Evolutionary conservation across 1,140 invertebrate species (phyloP).

Genomic region (Cherax quadricarinatus): DNA sequence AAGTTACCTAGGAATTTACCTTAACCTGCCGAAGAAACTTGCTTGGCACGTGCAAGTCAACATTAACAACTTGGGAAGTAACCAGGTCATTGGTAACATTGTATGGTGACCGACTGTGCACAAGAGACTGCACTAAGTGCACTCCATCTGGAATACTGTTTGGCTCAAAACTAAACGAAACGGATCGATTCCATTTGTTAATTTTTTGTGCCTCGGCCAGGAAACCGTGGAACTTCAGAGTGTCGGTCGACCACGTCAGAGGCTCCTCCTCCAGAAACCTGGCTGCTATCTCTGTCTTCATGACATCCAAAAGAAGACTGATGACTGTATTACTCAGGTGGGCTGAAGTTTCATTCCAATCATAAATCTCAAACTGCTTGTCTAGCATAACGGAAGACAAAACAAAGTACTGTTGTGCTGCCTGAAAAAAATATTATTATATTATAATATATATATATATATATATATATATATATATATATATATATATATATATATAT

Average conservation of each 20-base stretch:
- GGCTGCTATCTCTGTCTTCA: conserved; percentile 54
- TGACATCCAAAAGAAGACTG: conserved; percentile 49
- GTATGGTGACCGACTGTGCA: conserved; percentile 53
- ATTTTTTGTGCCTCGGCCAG: conserved; percentile 46
- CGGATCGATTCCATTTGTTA: conserved; percentile 39
- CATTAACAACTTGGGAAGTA: conserved; percentile 36
- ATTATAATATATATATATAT: background rate
- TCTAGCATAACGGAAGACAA: conserved; percentile 64
- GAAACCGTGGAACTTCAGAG: conserved; percentile 52
- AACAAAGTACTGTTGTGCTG: conserved; percentile 64
- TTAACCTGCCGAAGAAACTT: conserved; percentile 3
- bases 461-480: conserved; percentile 16
- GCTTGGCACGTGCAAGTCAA: background rate
- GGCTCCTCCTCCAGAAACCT: conserved; percentile 65
- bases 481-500: too few relatives aligned
- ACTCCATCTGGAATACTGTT: conserved; percentile 13
- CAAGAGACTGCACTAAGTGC: conserved; percentile 53
- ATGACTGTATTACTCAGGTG: conserved; percentile 43
- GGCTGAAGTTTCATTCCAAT: conserved; percentile 35
- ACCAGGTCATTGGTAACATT: conserved; percentile 21
- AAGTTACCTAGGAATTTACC: background rate
- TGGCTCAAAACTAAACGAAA: conserved; percentile 40
- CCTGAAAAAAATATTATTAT: conserved; percentile 34
- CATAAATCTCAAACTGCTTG: conserved; percentile 68
- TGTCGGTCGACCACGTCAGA: conserved; percentile 37